Base-by-base conservation (phyloP, 2,113 vertebrate species). In the Melospiza melodia region DNA sequence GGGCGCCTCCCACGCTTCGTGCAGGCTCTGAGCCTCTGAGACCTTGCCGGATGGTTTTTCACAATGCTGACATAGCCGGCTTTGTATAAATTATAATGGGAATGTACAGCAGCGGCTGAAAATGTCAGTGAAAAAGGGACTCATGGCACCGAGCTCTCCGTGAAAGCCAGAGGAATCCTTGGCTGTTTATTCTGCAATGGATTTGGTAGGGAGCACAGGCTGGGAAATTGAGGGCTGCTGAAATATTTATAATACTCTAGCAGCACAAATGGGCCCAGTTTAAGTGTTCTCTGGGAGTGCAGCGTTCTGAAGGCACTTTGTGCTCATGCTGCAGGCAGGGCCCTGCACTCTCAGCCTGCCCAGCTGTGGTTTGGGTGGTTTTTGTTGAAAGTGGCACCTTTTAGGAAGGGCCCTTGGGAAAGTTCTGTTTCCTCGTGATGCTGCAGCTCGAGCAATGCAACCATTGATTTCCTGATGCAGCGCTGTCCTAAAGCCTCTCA, bases 11-110 rank as follows among this genome's bases (percentile, higher is more conserved):
- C 59, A 3, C 22, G 27, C 31, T 39, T 35, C 18, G 0, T 3
- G 59, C 82, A 0, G 1, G 5, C 52, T 37, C 58, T 11, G 61
- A 58, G 46, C 48, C 35, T 72, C 35, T 55, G 10, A 5, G 61
- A 28, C 2, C 33, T 46, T 89, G 2, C 3, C n/a, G 2, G n/a
- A 1, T n/a, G 1, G 10, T 43, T 52, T 35, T 74, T 52, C 39
- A 3, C 20, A 4, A 0, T 3, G 44, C 57, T 25, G 55, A 3
- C 15, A 2, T 13, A 3, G 6, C 0, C 12, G 33, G 27, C 4
- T 63, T 19, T 2, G 9, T 89, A 1, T 49, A 41, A 28, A 48
- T 12, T 3, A 0, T 0, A 12, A 5, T 5, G 6, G 10, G 25
- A 8, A 2, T 2, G 27, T 41, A 2, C 5, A 27, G 79, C 67